Evolutionary conservation across 2,113 vertebrate species (phyloP).

Genomic region (Myrmecobius fasciatus): DNA sequence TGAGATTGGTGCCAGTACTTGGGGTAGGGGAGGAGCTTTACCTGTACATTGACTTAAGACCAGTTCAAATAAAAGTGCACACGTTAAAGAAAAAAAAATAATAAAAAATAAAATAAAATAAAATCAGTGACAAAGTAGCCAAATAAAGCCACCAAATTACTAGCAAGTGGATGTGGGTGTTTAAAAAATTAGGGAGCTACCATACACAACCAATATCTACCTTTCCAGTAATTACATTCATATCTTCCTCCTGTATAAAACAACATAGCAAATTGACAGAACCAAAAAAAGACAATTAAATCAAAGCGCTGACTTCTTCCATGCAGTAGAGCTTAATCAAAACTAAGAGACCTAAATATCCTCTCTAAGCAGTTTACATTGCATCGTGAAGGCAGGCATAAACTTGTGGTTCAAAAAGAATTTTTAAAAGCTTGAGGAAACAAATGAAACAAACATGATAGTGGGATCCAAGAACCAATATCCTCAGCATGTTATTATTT

Average conservation of each 20-base stretch:
- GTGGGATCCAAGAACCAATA: not conserved
- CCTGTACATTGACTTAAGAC: no score
- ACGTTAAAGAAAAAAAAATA: no score
- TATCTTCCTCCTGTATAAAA: constrained; percentile 15
- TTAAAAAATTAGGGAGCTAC: not conserved
- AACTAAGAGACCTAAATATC: not conserved
- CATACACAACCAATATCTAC: not conserved
- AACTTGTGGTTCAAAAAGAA: constrained; percentile 50
- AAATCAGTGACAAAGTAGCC: not conserved
- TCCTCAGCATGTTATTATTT: constrained; percentile 8
- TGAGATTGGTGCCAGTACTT: no score
- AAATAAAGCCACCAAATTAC: constrained; percentile 32
- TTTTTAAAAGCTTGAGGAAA: constrained; percentile 54
- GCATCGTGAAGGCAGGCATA: constrained; percentile 21
- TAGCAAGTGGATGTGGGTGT: not conserved
- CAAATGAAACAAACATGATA: constrained; percentile 31
- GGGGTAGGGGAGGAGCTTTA: no score
- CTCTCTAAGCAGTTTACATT: constrained; percentile 20
- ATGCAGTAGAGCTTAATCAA: constrained; percentile 36
- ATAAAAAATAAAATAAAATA: no score
- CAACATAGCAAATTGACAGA: not conserved
- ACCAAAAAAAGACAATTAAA: constrained; percentile 33
- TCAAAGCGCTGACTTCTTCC: constrained; percentile 36
- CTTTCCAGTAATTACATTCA: constrained; percentile 19
- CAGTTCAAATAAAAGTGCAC: no score